Evolutionary conservation across 2,888 invertebrate species (phyloP).

Genomic region (Dicyrtomina minuta): DNA sequence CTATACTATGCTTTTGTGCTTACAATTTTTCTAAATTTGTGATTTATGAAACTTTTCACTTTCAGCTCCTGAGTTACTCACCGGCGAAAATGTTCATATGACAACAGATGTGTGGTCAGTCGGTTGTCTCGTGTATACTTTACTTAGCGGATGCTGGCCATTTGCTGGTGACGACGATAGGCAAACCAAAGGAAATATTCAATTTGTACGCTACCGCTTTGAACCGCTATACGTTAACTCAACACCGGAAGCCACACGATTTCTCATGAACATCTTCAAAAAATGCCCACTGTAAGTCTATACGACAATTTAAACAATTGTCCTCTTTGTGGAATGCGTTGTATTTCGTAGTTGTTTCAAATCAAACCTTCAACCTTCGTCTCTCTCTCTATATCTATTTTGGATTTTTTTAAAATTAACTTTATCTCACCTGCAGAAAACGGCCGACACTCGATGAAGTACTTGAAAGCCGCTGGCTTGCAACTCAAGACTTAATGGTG

Average conservation of each 20-base stretch:
- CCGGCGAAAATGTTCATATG: constrained; percentile 81
- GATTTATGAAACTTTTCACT: neutral
- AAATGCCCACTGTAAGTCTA: constrained; percentile 77
- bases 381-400: too few species aligned
- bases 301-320: neutral
- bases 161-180: constrained; percentile 79
- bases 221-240: constrained; percentile 92
- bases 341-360: too few species aligned
- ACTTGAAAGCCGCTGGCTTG: constrained; percentile 92
- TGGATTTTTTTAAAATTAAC: too few species aligned
- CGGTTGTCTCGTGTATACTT: constrained; percentile 85
- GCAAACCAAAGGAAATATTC: constrained; percentile 88
- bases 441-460: constrained; percentile 92
- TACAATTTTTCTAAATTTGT: constrained; percentile 14
- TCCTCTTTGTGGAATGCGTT: neutral
- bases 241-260: constrained; percentile 87
- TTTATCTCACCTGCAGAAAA: constrained; percentile 66
- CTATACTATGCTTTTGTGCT: constrained; percentile 66
- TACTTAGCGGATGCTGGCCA: constrained; percentile 89
- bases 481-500: constrained; percentile 88
- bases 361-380: too few species aligned
- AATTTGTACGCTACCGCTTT: constrained; percentile 87
- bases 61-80: constrained; percentile 55
- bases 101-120: constrained; percentile 96
- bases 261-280: constrained; percentile 94